Evolutionary conservation across 2,113 vertebrate genomes (phyloP).

Genomic region (Ascaphus truei): DNA sequence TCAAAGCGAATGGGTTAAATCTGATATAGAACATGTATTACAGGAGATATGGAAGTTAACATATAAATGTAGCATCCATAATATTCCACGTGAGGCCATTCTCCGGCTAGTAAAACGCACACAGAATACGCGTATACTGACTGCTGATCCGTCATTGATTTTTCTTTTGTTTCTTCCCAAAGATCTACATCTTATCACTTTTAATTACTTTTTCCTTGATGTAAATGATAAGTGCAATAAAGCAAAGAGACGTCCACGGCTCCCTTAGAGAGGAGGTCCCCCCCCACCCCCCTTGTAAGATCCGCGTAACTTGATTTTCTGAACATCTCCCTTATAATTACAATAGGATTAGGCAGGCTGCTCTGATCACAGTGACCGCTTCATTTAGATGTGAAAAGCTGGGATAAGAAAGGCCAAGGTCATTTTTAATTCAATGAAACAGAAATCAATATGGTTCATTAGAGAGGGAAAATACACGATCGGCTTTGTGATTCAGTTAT

Average conservation of each 20-base stretch:
- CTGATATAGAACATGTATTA: no score
- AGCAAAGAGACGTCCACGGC: slow-evolving; percentile 20
- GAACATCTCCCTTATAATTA: slow-evolving; percentile 33
- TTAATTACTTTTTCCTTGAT: slow-evolving; percentile 37
- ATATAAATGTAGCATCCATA: slow-evolving; percentile 1
- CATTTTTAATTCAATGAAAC: slow-evolving; percentile 35
- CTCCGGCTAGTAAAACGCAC: no score
- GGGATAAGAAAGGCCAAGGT: slow-evolving; percentile 30
- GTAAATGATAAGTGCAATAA: slow-evolving; percentile 30
- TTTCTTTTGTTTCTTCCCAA: slow-evolving; percentile 9
- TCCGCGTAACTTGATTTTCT: slow-evolving; percentile 32
- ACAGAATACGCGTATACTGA: slow-evolving; percentile 1
- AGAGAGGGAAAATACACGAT: slow-evolving; percentile 33
- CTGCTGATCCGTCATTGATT: slow-evolving; percentile 29
- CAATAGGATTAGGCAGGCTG: slow-evolving; percentile 32
- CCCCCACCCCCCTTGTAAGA: slow-evolving; percentile 20
- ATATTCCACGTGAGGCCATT: slow-evolving; percentile 5
- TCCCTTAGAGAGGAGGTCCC: neutral
- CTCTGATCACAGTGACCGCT: slow-evolving; percentile 28
- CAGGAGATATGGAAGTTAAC: neutral
- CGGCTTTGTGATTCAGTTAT: slow-evolving; percentile 30
- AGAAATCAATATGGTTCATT: slow-evolving; percentile 36
- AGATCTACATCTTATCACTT: slow-evolving; percentile 35
- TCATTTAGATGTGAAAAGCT: slow-evolving; percentile 35
- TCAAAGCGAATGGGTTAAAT: no score